A percentile compares a stretch with the other conserved stretches of the same genome.
Evolutionary conservation across 2,888 invertebrate genomes (phyloP).

Genomic region (Desoria tigrina): DNA sequence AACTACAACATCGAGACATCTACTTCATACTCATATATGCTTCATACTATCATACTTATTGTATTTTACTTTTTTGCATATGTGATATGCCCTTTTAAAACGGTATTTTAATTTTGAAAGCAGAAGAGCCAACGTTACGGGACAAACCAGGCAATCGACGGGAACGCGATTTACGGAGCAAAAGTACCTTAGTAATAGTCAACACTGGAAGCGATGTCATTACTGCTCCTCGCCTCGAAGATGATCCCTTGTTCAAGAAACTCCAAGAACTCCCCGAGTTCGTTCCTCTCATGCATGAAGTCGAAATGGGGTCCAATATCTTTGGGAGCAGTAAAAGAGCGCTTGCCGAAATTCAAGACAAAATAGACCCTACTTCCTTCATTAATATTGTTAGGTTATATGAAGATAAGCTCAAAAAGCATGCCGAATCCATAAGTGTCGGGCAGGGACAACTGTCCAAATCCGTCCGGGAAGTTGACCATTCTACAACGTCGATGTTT

Average conservation of each 20-base stretch:
- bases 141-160: background rate
- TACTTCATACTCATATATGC: too few species aligned
- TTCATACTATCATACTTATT: too few species aligned
- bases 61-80: too few species aligned
- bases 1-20: too few species aligned
- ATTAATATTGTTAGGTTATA: conserved; percentile 39
- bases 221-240: background rate
- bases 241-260: conserved; percentile 40
- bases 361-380: conserved; percentile 32
- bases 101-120: too few species aligned
- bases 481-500: conserved; percentile 70
- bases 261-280: conserved; percentile 41
- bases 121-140: background rate
- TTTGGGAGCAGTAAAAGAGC: conserved; percentile 31
- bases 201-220: conserved; percentile 13
- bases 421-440: conserved; percentile 24
- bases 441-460: conserved; percentile 35
- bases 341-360: conserved; percentile 28
- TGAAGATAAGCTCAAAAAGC: conserved; percentile 32
- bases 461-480: conserved; percentile 61
- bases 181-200: conserved; percentile 45
- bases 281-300: conserved; percentile 42
- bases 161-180: conserved; percentile 15
- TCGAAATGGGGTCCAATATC: conserved; percentile 36
- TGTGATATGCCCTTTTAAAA: too few species aligned